Conservation (phyloP, 2,113 vertebrate species). For the Ptyas mucosa region DNA sequence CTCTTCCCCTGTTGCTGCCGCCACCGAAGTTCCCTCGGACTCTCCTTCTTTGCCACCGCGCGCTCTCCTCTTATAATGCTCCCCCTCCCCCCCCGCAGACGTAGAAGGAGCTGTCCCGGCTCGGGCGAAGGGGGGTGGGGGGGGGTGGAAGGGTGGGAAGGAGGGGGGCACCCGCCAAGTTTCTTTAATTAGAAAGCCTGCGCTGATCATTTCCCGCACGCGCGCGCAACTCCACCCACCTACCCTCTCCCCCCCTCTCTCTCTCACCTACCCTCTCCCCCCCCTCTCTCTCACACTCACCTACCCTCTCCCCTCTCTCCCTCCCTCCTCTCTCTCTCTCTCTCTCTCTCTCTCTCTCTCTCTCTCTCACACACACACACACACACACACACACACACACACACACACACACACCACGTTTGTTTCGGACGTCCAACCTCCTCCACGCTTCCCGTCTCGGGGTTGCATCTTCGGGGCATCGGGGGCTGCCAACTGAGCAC, state of each 20-base stretch:
- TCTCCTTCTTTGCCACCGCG: conserved; percentile 16
- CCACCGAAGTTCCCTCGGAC: conserved; percentile 5
- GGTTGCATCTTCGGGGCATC: neutral
- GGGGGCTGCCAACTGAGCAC: neutral
- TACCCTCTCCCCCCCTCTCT: neutral
- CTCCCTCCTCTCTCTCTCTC: too few species aligned
- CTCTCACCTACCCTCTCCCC: too few species aligned
- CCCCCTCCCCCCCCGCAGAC: conserved; percentile 51
- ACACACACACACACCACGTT: neutral
- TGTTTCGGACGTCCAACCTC: neutral
- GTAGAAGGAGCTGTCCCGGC: conserved; percentile 71
- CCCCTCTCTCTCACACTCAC: too few species aligned
- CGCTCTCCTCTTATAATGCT: conserved; percentile 71
- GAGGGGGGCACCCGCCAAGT: conserved; percentile 9
- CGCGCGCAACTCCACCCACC: neutral
- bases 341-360: neutral
- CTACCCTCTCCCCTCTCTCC: too few species aligned
- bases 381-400: too few species aligned
- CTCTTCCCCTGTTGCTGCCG: neutral
- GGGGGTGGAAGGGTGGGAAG: neutral
- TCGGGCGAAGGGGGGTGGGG: conserved; percentile 32
- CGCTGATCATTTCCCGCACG: conserved; percentile 29
- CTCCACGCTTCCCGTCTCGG: neutral
- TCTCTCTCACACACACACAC: neutral
- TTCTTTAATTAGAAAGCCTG: conserved; percentile 57